A percentile compares a stretch with the other conserved stretches of the same genome.
phyloP scores from a whole-genome alignment of 2,888 invertebrate genomes.

The Hypolimnas misippus region DNA sequence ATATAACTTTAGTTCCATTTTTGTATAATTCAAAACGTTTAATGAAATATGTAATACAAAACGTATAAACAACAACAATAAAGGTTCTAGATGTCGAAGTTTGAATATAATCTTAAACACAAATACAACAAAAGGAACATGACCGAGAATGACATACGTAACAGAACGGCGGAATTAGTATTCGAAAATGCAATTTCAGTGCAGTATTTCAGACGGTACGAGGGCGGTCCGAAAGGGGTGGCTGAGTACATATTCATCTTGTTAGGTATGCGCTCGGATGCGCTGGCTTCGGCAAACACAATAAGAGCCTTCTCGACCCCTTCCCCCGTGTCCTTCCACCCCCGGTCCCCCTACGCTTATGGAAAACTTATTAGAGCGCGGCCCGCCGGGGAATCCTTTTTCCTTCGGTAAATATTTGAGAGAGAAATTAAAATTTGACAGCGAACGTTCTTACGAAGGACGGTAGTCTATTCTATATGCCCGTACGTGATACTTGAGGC shows the following conservation, averaged over 20 bases:
- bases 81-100: neutral
- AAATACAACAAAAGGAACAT: conserved; percentile 44
- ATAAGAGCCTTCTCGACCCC: conserved; percentile 75
- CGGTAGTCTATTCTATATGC: conserved; percentile 75
- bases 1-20: too few relatives aligned
- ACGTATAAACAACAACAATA: neutral
- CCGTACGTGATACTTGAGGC: conserved; percentile 80
- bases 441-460: conserved; percentile 76
- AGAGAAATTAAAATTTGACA: conserved; percentile 84
- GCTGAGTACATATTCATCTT: conserved; percentile 81
- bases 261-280: conserved; percentile 84
- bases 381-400: conserved; percentile 83
- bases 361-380: conserved; percentile 84
- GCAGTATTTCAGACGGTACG: conserved; percentile 65
- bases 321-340: conserved; percentile 41
- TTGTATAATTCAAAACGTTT: neutral
- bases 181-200: conserved; percentile 82
- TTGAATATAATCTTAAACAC: conserved; percentile 29
- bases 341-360: conserved; percentile 67
- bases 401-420: conserved; percentile 84
- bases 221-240: conserved; percentile 73
- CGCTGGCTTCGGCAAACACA: conserved; percentile 83
- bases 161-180: conserved; percentile 75
- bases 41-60: neutral
- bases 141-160: conserved; percentile 45